Percentiles rank a stretch among this genome's conserved stretches.
Conservation (phyloP, 2,113 vertebrate genomes). For the Typhlomys cinereus region DNA sequence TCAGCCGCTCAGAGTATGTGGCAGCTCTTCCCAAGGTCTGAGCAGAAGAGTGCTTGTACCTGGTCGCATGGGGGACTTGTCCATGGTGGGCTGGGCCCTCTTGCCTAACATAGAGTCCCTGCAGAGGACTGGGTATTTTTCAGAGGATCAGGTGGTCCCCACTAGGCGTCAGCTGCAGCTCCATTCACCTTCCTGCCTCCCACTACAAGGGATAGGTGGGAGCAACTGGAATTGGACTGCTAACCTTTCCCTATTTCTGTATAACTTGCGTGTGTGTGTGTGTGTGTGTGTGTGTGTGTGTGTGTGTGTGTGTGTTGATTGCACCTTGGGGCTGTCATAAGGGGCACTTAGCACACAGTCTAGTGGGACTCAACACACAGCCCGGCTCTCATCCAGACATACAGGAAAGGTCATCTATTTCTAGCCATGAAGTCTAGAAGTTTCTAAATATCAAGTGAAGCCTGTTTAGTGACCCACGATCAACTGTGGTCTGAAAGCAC, state of each 20-base stretch:
- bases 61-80: fast-evolving
- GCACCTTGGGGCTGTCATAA: too few relatives aligned
- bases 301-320: too few relatives aligned
- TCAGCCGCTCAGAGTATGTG: neutral
- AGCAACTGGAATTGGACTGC: too few relatives aligned
- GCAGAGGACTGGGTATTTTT: neutral
- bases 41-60: neutral
- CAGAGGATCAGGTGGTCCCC: neutral
- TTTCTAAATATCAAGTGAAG: neutral
- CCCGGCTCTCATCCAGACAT: neutral
- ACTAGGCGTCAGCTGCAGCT: fast-evolving
- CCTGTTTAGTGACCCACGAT: neutral
- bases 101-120: neutral
- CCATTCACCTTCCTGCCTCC: neutral
- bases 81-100: fast-evolving
- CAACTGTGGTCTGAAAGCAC: neutral
- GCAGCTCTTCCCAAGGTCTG: neutral
- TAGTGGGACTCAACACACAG: neutral
- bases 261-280: too few relatives aligned
- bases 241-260: too few relatives aligned
- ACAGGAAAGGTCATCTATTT: neutral
- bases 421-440: neutral
- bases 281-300: too few relatives aligned
- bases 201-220: neutral
- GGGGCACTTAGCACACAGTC: too few relatives aligned